phyloP scores from a whole-genome alignment of 2,888 invertebrate species.

The Brachypalpus laphriformis region DNA sequence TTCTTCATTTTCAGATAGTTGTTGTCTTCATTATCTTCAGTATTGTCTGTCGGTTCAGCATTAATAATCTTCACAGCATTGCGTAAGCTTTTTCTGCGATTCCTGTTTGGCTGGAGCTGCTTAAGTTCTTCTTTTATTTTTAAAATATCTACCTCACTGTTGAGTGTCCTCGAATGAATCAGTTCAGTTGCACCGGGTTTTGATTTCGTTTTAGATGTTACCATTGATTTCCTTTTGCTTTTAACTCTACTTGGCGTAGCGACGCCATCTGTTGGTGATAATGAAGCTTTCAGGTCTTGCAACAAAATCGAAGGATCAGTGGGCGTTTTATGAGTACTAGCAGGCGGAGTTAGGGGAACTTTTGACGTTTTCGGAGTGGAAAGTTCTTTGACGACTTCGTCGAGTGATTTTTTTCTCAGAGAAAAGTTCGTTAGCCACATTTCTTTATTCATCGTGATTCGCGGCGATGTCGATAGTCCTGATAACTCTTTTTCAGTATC shows the following conservation, averaged over 20 bases:
- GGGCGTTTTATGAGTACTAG: not conserved
- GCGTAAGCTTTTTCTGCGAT: not conserved
- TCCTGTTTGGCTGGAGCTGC: not conserved
- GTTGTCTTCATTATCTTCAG: not conserved
- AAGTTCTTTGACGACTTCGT: constrained; percentile 11
- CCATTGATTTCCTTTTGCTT: constrained; percentile 6
- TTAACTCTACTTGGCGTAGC: not conserved
- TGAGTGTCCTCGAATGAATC: not conserved
- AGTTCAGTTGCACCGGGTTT: not conserved
- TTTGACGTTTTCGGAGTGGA: not conserved
- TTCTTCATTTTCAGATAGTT: not conserved
- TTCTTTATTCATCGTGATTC: constrained; percentile 17
- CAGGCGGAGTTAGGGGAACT: not conserved
- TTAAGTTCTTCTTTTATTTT: constrained; percentile 13
- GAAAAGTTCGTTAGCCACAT: constrained; percentile 26
- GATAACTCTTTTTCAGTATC: not conserved
- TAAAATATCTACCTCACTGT: not conserved
- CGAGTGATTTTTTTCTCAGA: constrained; percentile 36
- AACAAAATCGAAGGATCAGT: not conserved
- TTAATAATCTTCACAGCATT: not conserved
- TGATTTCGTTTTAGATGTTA: not conserved
- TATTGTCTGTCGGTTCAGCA: not conserved
- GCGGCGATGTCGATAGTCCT: not conserved
- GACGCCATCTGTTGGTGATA: not conserved
- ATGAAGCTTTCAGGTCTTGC: not conserved